A percentile compares a stretch with the other conserved stretches of the same genome.
These are phyloP conservation scores for Caenorhabditis plicata DNA, from an alignment of 2,888 invertebrate species.

Conservation along the genomic window DNA sequence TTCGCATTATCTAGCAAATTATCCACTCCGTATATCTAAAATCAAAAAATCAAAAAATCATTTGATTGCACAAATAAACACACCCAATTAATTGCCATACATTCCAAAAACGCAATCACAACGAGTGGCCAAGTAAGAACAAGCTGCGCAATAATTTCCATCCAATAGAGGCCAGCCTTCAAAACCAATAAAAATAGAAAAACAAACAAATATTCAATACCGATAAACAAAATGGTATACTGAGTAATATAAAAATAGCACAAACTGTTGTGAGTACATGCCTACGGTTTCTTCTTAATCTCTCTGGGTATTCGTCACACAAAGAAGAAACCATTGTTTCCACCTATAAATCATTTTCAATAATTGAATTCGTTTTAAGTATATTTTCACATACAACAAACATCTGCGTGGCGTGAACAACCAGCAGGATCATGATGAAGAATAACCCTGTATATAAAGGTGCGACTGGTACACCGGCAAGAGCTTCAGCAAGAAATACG, in stretches of 20 bases:
- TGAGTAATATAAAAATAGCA: slow-evolving; percentile 55
- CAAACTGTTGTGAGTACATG: slow-evolving; percentile 57
- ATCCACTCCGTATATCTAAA: slow-evolving; percentile 66
- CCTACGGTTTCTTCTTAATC: slow-evolving; percentile 61
- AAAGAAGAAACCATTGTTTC: slow-evolving; percentile 71
- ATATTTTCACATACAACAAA: slow-evolving; percentile 24
- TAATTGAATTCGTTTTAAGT: neutral
- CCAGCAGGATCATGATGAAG: slow-evolving; percentile 72
- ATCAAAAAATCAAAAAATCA: no score
- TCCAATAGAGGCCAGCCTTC: slow-evolving; percentile 69
- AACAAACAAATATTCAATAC: slow-evolving; percentile 23
- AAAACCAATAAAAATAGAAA: slow-evolving; percentile 10
- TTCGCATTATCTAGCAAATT: slow-evolving; percentile 69
- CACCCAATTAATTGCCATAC: slow-evolving; percentile 69
- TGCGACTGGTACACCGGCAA: slow-evolving; percentile 77
- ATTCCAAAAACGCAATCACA: slow-evolving; percentile 72
- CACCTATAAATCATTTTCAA: slow-evolving; percentile 65
- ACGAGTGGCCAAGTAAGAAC: slow-evolving; percentile 70
- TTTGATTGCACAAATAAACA: neutral
- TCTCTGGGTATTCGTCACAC: slow-evolving; percentile 69
- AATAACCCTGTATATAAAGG: slow-evolving; percentile 82
- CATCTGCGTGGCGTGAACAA: slow-evolving; percentile 61
- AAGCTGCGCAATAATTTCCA: slow-evolving; percentile 70
- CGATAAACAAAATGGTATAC: slow-evolving; percentile 62
- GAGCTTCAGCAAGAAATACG: slow-evolving; percentile 82